These are phyloP conservation scores for Gymnobelideus leadbeateri DNA, from an alignment of 2,113 vertebrate genomes.

Conservation along the genomic window DNA sequence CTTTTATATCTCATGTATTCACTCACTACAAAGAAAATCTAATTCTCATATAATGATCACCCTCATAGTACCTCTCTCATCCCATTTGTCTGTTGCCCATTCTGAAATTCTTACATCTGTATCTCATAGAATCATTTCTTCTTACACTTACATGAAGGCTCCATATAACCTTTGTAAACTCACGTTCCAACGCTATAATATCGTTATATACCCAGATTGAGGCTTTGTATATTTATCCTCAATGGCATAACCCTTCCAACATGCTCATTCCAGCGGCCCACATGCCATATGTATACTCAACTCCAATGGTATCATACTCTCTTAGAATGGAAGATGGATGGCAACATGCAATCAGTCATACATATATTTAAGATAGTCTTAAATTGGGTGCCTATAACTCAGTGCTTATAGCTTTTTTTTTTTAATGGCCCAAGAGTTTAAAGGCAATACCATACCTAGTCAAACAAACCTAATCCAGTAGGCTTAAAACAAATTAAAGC, in stretches of 20 bases:
- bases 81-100: background rate
- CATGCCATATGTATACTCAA: background rate
- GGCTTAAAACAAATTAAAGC: constrained; percentile 30
- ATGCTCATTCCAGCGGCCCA: background rate
- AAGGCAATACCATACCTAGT: constrained; percentile 2
- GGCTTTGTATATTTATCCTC: background rate
- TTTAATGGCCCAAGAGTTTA: constrained; percentile 20
- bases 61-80: constrained; percentile 10
- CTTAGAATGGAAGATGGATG: background rate
- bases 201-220: background rate
- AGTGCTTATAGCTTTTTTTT: background rate
- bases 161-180: background rate
- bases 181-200: background rate
- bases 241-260: background rate
- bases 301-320: background rate
- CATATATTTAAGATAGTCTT: constrained; percentile 26
- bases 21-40: constrained; percentile 1
- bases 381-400: constrained; percentile 9
- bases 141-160: background rate
- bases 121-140: constrained; percentile 40
- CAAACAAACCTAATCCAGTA: constrained; percentile 39
- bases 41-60: constrained; percentile 5
- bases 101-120: background rate
- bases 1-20: background rate
- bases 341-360: constrained; percentile 18